Evolutionary conservation across 2,888 invertebrate genomes (phyloP), one percentile per base, ranked within the genome.

Genomic region (Volucella inanis): DNA sequence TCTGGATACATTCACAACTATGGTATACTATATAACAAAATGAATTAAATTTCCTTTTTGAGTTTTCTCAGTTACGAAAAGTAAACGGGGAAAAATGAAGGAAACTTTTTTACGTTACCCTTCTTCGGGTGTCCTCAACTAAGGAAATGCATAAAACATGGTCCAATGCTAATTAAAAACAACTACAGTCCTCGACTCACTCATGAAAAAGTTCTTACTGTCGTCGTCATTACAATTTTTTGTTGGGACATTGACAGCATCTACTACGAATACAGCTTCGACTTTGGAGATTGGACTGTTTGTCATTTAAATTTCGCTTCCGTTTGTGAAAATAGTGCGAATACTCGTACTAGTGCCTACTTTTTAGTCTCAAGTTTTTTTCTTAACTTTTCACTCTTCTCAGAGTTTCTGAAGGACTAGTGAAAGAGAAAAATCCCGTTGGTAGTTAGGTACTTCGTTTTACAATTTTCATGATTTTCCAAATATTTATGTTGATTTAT

Each of bases 81-180:
- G 18, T 54, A 72, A 64, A 62, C 47, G 18, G 62, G 62, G 68
- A 61, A 38, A 61, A 70, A 77, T 61, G 61, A 39, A 49, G 38
- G 1, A 12, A 54, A 61, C 38, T 52, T 67, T 67, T 52, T 65
- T 39, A 11, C 18, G 10, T 4, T 9, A 39, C 14, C 57, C 14
- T 57, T 39, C 57, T 14, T 49, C 39, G 38, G n/a, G 11, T 18
- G 9, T 52, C 61, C 61, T 61, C 75, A 59, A 47, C 3, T 22
- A 22, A 22, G 22, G 22, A 62, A 83, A 74, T 77, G 78, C 78
- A 78, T 82, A 82, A 82, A 82, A 77, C 82, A 78, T 78, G 49
- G 64, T 62, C 72, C 59, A 61, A 77, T 77, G 82, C 82, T 82
- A 82, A 82, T 82, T 82, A 82, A 82, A 77, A 82, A 71, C 77